These are phyloP conservation scores for Trichonephila inaurata DNA, from an alignment of 1,140 invertebrate genomes.

Conservation along the genomic window DNA sequence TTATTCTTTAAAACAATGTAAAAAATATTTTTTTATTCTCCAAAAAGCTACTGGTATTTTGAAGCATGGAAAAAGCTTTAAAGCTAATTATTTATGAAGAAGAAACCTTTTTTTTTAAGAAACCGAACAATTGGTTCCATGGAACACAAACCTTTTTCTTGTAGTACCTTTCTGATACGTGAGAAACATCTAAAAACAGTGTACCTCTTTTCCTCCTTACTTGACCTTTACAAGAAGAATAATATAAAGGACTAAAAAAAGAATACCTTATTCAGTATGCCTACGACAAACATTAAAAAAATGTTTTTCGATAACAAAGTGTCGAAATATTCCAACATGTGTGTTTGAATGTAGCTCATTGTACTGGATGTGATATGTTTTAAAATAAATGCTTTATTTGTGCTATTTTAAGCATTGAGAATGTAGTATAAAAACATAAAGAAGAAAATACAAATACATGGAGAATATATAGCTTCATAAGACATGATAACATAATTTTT, in stretches of 20 bases:
- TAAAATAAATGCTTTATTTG: too few species aligned
- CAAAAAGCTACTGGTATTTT: neutral
- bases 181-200: neutral
- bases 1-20: too few species aligned
- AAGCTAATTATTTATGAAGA: conserved; percentile 17
- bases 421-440: too few species aligned
- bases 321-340: too few species aligned
- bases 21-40: too few species aligned
- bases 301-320: neutral
- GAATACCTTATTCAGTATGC: neutral
- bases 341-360: too few species aligned
- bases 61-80: neutral
- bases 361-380: too few species aligned
- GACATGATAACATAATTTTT: too few species aligned
- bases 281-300: neutral
- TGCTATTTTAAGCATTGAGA: too few species aligned
- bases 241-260: neutral
- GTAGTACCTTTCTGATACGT: neutral
- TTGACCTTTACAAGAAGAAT: conserved; percentile 12
- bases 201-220: neutral
- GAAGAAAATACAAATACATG: too few species aligned
- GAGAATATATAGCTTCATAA: too few species aligned
- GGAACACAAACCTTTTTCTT: conserved; percentile 14
- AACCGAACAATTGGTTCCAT: neutral
- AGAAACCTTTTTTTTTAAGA: neutral